Percentiles rank a stretch among this genome's conserved stretches.
Conservation (phyloP, 2,888 invertebrate genomes). For the Acleris laterana region DNA sequence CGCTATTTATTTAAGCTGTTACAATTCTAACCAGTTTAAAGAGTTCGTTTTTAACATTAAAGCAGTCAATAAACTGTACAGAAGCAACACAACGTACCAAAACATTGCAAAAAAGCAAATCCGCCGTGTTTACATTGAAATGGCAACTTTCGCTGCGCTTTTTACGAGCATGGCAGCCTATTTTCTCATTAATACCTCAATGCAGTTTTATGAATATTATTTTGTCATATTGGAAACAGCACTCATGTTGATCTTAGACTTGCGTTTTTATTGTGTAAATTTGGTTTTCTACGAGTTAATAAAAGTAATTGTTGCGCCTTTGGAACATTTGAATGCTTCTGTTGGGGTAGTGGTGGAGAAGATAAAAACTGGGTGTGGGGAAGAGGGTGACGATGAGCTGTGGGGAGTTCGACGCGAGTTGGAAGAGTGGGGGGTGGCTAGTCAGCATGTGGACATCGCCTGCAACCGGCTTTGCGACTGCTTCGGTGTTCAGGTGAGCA, state of each 20-base stretch:
- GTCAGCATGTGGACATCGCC: not conserved
- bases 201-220: not conserved
- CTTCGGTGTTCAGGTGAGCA: conserved; percentile 1
- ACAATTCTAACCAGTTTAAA: not conserved
- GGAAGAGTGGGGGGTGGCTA: conserved; percentile 3
- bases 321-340: not conserved
- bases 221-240: too few species aligned
- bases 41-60: not conserved
- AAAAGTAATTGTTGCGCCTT: not conserved
- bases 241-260: not conserved
- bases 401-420: not conserved
- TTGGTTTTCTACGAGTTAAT: conserved; percentile 2
- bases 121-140: not conserved
- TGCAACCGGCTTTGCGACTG: not conserved
- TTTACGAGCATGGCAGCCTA: not conserved
- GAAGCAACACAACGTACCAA: not conserved
- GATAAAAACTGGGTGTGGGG: not conserved
- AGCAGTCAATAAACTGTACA: not conserved
- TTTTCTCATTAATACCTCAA: not conserved
- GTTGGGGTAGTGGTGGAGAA: not conserved
- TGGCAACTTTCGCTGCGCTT: not conserved
- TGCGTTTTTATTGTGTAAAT: not conserved
- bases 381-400: not conserved
- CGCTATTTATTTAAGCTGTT: not conserved
- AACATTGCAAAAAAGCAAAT: not conserved